Conservation (phyloP, 2,888 invertebrate species). For the Cactoblastis cactorum region DNA sequence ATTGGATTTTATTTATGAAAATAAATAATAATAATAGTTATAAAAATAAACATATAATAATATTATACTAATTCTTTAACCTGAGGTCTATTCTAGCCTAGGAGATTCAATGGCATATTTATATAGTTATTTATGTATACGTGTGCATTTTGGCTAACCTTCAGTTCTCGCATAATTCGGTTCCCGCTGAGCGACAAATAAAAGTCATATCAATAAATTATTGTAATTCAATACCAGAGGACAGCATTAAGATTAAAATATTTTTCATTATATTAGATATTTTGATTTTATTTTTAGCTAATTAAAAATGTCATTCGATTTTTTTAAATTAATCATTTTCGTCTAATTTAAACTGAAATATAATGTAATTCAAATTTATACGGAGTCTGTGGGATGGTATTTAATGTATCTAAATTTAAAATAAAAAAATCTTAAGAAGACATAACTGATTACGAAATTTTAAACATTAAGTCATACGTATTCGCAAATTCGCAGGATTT, state of each 20-base stretch:
- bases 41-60: constrained; percentile 23
- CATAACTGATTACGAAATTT: too few species aligned
- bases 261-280: too few species aligned
- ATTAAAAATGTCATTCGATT: neutral
- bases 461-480: too few species aligned
- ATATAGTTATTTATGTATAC: constrained; percentile 16
- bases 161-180: constrained; percentile 10
- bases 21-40: constrained; percentile 22
- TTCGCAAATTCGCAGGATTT: too few species aligned
- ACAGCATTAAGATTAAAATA: neutral
- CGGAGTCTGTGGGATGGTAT: too few species aligned
- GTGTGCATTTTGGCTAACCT: neutral
- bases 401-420: too few species aligned
- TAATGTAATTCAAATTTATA: too few species aligned
- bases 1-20: constrained; percentile 42
- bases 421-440: too few species aligned
- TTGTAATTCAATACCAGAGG: constrained; percentile 5
- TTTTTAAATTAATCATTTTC: too few species aligned
- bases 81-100: too few species aligned
- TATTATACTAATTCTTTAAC: constrained; percentile 14
- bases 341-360: too few species aligned
- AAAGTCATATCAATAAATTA: neutral
- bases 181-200: constrained; percentile 11
- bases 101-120: neutral
- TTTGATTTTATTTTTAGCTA: too few species aligned